Base-by-base conservation (phyloP, 2,888 invertebrate genomes). In the Athalia cordata region DNA sequence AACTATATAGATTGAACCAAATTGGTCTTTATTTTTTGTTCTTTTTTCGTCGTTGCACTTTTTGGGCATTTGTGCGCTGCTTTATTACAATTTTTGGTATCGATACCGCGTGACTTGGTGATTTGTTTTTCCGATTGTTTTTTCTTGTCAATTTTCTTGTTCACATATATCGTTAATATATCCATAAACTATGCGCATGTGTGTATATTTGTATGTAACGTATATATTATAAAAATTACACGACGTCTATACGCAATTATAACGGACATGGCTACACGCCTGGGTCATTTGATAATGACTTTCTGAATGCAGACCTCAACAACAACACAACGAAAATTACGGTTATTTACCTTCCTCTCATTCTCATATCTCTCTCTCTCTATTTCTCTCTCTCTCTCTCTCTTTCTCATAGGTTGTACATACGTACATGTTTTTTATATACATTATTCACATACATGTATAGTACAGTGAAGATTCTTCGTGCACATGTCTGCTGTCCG, bases 271-370 rank as follows among this genome's bases (percentile, higher is more conserved):
- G 76, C 76, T 67, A 81, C 81, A 81, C 80, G 80, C 79, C 81
- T 81, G 75, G 83, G 81, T 84, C 82, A 85, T 87, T 87, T 86
- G 87, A 86, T 87, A 87, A 88, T 87, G 87, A 87, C 87, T 86
- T 85, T 86, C 85, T 85, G 86, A 87, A 86, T 86, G 86, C 85
- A 83, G 84, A 83, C 82, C 84, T 84, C 83, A 84, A 86, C 82
- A 84, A 84, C 83, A 83, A 29, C 29, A 29, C 29, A 29, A 29
- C 29, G 29, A 29, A 87, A 88, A 88, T 87, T 87, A 87, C 87
- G 87, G 87, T 87, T 87, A 87, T 87, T 88, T 87, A 84, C 84
- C 75, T 62, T 15, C 8, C 15, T 8, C n/a, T 29, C 29, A 29
- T 29, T 29, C 29, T 29, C 29, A 29, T 29, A 29, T 29, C 29